Evolutionary conservation across 2,888 invertebrate species (phyloP), one percentile per base, ranked within the genome.

Genomic region (Antitype chi): DNA sequence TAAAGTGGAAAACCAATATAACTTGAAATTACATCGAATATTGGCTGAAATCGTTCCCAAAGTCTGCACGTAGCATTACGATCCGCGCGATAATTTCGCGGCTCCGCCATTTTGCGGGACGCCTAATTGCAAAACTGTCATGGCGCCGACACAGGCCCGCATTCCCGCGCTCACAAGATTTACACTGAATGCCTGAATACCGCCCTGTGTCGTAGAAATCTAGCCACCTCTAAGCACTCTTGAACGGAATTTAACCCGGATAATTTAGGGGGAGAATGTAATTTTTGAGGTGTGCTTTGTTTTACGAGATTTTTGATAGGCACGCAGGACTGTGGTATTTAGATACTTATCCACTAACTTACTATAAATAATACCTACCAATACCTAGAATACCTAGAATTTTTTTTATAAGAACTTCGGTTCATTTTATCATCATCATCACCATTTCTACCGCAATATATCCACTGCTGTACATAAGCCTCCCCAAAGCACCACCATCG

Each of bases 81-180:
- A 68, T 49, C 73, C 72, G 71, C 85, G 89, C 74, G 80, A 85
- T 86, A 90, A 90, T 90, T 90, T 86, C 82, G 80, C 84, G 77
- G 80, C 81, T 74, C 88, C 88, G 90, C 92, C 91, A 91, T 93
- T 92, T 92, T 92, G 91, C 75, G 90, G 90, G 85, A 83, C 83
- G 87, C 90, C 91, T 93, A 93, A 93, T 92, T 92, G 92, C 91
- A 85, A 90, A 92, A 87, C 91, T 92, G 93, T 93, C 93, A 92
- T 91, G 93, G 90, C 91, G 89, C 75, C 89, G 88, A 86, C 87
- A 79, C 88, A 89, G 89, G 85, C 90, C 89, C 89, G 91, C 92
- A 93, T 92, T 92, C 93, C 89, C 81, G 87, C 87, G 88, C 89
- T 89, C 88, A 81, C 90, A 88, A 90, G 90, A 92, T 92, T 92